Conservation (phyloP, 2,113 vertebrate genomes). For the Podarcis muralis region DNA sequence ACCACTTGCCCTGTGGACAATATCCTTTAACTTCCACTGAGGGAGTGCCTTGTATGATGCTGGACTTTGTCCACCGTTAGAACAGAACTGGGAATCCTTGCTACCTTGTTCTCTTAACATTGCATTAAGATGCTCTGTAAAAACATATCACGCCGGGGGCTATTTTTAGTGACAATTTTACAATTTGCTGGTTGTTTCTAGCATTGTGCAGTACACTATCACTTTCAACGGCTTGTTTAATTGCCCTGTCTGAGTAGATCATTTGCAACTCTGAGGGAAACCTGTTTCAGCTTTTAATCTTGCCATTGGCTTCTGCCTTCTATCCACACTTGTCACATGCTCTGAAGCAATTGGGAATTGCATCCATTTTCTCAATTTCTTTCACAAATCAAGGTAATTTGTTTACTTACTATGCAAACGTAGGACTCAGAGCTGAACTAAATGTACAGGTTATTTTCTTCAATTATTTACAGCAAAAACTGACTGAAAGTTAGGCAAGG, state of each 20-base stretch:
- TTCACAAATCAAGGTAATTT: constrained; percentile 55
- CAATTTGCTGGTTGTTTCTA: constrained; percentile 68
- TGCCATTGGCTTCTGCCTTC: constrained; percentile 62
- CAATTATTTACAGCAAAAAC: constrained; percentile 26
- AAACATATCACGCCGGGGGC: constrained; percentile 47
- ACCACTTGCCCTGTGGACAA: constrained; percentile 58
- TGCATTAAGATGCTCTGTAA: constrained; percentile 36
- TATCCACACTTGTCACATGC: constrained; percentile 63
- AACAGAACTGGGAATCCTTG: constrained; percentile 24
- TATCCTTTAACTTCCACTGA: constrained; percentile 57
- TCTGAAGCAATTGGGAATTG: constrained; percentile 57
- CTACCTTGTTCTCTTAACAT: constrained; percentile 18
- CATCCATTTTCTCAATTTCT: constrained; percentile 49
- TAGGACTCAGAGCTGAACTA: constrained; percentile 39
- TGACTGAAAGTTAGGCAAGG: constrained; percentile 9
- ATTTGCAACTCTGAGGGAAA: constrained; percentile 65
- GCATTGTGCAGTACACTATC: constrained; percentile 37
- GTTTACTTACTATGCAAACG: constrained; percentile 49
- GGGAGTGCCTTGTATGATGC: constrained; percentile 1
- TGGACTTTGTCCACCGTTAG: background rate
- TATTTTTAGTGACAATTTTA: constrained; percentile 62
- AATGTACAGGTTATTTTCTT: constrained; percentile 10
- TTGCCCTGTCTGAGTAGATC: constrained; percentile 60
- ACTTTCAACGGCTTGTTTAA: constrained; percentile 66
- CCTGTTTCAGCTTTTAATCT: constrained; percentile 67